Percentiles rank a stretch among this genome's conserved stretches.
These are phyloP conservation scores for Schlechtendalia chinensis DNA, from an alignment of 1,140 invertebrate genomes.

Conservation along the genomic window DNA sequence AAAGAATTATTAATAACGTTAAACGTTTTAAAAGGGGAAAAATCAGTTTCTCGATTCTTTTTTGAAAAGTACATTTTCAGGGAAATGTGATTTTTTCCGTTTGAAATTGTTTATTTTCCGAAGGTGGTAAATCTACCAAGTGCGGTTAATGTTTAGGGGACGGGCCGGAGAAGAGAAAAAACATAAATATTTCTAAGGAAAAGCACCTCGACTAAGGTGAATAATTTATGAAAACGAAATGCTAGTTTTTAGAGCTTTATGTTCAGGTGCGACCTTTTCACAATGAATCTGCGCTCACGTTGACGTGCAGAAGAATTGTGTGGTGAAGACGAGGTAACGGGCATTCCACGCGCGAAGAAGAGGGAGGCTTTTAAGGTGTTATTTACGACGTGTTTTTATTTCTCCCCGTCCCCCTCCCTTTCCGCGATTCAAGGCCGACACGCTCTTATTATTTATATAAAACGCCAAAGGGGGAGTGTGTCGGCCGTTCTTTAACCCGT, in stretches of 20 bases:
- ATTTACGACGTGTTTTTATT: slow-evolving; percentile 42
- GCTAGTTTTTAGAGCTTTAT: slow-evolving; percentile 43
- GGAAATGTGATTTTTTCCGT: slow-evolving; percentile 25
- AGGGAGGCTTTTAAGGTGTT: slow-evolving; percentile 46
- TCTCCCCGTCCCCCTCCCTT: not conserved
- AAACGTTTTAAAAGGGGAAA: not conserved
- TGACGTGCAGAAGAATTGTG: slow-evolving; percentile 32
- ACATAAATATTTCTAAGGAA: slow-evolving; percentile 45
- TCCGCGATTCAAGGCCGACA: not conserved
- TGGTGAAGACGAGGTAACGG: slow-evolving; percentile 11
- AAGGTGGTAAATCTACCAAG: not conserved
- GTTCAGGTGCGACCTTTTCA: slow-evolving; percentile 49
- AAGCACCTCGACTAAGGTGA: slow-evolving; percentile 19
- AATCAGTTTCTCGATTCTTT: not conserved
- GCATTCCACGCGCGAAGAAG: not conserved
- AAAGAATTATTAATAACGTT: not conserved
- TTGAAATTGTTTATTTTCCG: slow-evolving; percentile 28
- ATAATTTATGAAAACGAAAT: slow-evolving; percentile 49
- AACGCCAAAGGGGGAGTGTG: slow-evolving; percentile 19
- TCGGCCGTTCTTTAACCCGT: slow-evolving; percentile 40
- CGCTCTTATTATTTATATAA: slow-evolving; percentile 48
- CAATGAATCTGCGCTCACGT: slow-evolving; percentile 41
- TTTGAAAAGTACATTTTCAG: slow-evolving; percentile 19
- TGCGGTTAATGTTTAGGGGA: slow-evolving; percentile 34
- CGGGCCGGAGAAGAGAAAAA: not conserved